Evolutionary conservation across 2,888 invertebrate genomes (phyloP).

Genomic region (Sylvicola cinctus): DNA sequence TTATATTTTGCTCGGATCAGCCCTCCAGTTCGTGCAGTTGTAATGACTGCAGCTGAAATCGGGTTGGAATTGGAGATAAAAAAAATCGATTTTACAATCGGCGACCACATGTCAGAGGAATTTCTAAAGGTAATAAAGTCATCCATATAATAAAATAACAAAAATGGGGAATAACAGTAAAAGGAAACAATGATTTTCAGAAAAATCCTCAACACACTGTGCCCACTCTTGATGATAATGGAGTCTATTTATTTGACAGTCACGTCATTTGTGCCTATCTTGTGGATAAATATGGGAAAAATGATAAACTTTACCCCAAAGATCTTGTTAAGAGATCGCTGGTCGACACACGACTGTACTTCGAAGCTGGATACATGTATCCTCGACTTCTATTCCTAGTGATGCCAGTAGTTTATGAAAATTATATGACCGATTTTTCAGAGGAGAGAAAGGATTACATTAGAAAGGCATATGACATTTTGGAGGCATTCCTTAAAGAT

Average conservation of each 20-base stretch:
- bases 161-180: slow-evolving; percentile 13
- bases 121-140: slow-evolving; percentile 24
- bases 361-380: slow-evolving; percentile 22
- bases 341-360: slow-evolving; percentile 20
- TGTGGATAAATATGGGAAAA: slow-evolving; percentile 32
- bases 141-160: too few relatives aligned
- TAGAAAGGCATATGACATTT: slow-evolving; percentile 1
- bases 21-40: slow-evolving; percentile 25
- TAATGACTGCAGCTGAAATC: slow-evolving; percentile 24
- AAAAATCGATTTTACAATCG: slow-evolving; percentile 23
- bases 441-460: slow-evolving; percentile 27
- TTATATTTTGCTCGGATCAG: slow-evolving; percentile 23
- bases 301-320: slow-evolving; percentile 28
- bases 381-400: slow-evolving; percentile 21
- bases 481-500: slow-evolving; percentile 2
- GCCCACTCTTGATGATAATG: slow-evolving; percentile 40
- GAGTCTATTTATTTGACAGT: slow-evolving; percentile 44
- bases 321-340: slow-evolving; percentile 18
- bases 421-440: slow-evolving; percentile 26
- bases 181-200: too few relatives aligned
- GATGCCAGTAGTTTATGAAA: slow-evolving; percentile 21
- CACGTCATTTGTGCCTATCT: slow-evolving; percentile 43
- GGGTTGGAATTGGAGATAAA: slow-evolving; percentile 23
- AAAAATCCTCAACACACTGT: slow-evolving; percentile 41
- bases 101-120: slow-evolving; percentile 20